Evolutionary conservation across 1,140 invertebrate species (phyloP), one percentile per base, ranked within the genome.

Genomic region (Pseudachorutes palmiensis): DNA sequence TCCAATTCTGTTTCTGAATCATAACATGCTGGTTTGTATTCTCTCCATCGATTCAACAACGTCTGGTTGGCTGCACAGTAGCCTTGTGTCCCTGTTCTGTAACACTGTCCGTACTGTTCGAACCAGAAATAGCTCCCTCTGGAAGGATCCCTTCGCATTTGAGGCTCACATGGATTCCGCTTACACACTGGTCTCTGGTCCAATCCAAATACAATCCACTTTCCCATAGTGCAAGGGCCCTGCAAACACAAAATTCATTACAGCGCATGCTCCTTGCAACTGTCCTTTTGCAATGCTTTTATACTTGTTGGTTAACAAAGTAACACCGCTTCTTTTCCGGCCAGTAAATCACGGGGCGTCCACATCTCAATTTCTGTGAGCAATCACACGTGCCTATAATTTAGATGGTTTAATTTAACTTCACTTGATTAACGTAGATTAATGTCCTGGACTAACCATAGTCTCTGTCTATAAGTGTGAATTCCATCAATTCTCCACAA

Each of bases 171-270:
- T 0, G 31, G 26, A 58, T 73, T 73, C 28, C 32, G 64, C 16
- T 49, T 61, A 51, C 72, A 73, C 2, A 70, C 61, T 5, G 72
- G 67, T 3, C 59, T 51, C 5, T 65, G 49, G 49, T 70, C 48
- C 31, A 71, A 71, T n/a, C 72, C 72, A 59, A 73, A 73, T 2
- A 67, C 67, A 5, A 73, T 30, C 69, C 67, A 69, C 49, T 73
- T 73, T 14, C 72, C 72, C 1, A 57, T 29, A 1, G 33, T 29
- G 45, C 72, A 73, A 14, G 72, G 72, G 51, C 72, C 72, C 64
- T 66, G 2, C 14, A 59, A 48, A 64, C 55, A 62, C 22, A 22
- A 30, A 51, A 64, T 32, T 12, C 26, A 5, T 30, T 49, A 31
- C 22, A 16, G 9, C 48, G 5, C 14, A 48, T 9, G 58, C 28